Percentiles rank a stretch among this genome's conserved stretches.
These are phyloP conservation scores for Ictalurus furcatus DNA, from an alignment of 2,113 vertebrate species.

Conservation along the genomic window DNA sequence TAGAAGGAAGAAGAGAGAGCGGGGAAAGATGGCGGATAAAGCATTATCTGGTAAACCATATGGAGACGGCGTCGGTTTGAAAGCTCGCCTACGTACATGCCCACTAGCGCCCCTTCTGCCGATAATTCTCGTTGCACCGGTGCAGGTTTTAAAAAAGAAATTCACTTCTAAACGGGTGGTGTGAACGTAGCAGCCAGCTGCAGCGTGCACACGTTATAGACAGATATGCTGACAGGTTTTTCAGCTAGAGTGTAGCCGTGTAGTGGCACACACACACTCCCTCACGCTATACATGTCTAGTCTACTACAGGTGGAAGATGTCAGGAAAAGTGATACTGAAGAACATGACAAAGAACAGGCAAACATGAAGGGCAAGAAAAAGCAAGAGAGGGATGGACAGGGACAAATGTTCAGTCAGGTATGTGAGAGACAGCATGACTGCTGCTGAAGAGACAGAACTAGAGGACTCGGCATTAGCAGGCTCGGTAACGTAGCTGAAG, in stretches of 20 bases:
- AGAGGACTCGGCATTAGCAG: slow-evolving; percentile 2
- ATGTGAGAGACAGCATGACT: slow-evolving; percentile 21
- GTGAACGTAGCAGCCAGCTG: slow-evolving; percentile 55
- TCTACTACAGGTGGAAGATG: slow-evolving; percentile 29
- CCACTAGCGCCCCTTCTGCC: slow-evolving; percentile 69
- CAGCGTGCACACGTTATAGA: slow-evolving; percentile 35
- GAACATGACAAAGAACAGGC: slow-evolving; percentile 18
- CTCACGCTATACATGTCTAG: neutral
- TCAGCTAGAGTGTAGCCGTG: neutral
- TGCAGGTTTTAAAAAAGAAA: slow-evolving; percentile 39
- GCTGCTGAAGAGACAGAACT: neutral
- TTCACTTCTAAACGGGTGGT: slow-evolving; percentile 47
- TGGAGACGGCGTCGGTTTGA: slow-evolving; percentile 89
- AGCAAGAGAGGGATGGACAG: neutral
- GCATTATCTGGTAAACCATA: slow-evolving; percentile 89
- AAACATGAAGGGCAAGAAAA: slow-evolving; percentile 28
- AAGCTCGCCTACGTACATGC: slow-evolving; percentile 71
- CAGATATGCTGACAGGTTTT: slow-evolving; percentile 40
- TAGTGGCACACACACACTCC: slow-evolving; percentile 20
- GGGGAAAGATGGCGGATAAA: slow-evolving; percentile 85
- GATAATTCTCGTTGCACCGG: slow-evolving; percentile 53
- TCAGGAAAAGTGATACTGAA: slow-evolving; percentile 10
- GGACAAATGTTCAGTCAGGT: slow-evolving; percentile 25
- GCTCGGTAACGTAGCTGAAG: neutral
- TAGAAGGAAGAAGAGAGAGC: slow-evolving; percentile 83